These are phyloP conservation scores for Prenolepis imparis DNA, from an alignment of 2,888 invertebrate genomes.

Conservation along the genomic window DNA sequence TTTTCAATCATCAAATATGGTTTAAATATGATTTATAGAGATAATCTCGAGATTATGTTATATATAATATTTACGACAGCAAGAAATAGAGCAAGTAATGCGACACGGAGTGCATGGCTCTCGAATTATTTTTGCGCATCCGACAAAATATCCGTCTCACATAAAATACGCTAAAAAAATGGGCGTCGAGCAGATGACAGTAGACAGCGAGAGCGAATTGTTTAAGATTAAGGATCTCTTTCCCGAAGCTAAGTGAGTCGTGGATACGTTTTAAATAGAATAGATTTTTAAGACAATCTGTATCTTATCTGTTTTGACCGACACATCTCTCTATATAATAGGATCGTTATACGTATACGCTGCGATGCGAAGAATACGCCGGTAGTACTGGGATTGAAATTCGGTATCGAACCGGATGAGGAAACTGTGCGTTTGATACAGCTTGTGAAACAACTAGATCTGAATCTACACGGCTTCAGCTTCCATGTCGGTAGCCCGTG, in stretches of 20 bases:
- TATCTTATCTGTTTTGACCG: background rate
- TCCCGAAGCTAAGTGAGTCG: conserved; percentile 86
- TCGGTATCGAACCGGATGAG: conserved; percentile 77
- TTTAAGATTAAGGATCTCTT: conserved; percentile 87
- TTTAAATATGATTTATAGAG: background rate
- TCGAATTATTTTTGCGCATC: conserved; percentile 88
- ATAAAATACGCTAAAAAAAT: conserved; percentile 87
- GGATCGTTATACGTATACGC: conserved; percentile 79
- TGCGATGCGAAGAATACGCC: conserved; percentile 72
- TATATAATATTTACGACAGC: conserved; percentile 80
- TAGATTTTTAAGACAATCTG: background rate
- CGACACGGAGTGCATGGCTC: conserved; percentile 86
- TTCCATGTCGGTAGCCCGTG: conserved; percentile 82
- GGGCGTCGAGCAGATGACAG: conserved; percentile 87
- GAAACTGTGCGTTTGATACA: conserved; percentile 76
- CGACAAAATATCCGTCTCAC: conserved; percentile 87
- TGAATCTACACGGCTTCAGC: conserved; percentile 81
- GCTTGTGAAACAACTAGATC: conserved; percentile 72
- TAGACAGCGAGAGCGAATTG: conserved; percentile 88
- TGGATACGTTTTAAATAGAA: background rate
- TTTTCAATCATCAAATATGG: background rate
- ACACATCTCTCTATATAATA: conserved; percentile 33
- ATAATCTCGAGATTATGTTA: background rate
- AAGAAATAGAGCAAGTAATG: conserved; percentile 87
- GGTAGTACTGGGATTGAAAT: conserved; percentile 78